phyloP scores from a whole-genome alignment of 1,140 invertebrate species.

The Diprion similis region DNA sequence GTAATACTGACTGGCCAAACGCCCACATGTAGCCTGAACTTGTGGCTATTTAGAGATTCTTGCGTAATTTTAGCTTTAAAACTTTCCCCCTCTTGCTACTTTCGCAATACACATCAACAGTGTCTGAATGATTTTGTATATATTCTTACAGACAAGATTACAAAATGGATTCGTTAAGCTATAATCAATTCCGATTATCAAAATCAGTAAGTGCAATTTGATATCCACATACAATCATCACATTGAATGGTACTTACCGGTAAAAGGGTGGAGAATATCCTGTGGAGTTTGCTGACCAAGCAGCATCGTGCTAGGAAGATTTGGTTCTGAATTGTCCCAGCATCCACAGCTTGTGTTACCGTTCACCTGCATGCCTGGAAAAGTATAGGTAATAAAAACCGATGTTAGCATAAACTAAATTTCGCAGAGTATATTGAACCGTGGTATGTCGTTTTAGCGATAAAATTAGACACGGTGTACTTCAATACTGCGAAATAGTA shows the following conservation, averaged over 20 bases:
- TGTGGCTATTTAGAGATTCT: constrained; percentile 40
- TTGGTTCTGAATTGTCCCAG: constrained; percentile 61
- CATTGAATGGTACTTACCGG: constrained; percentile 41
- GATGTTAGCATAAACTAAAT: neutral
- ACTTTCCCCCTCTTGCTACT: constrained; percentile 22
- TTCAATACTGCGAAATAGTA: no score
- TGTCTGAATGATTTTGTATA: no score
- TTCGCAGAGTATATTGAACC: no score
- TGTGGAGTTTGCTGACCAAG: constrained; percentile 58
- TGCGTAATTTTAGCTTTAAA: constrained; percentile 43
- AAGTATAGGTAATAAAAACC: constrained; percentile 20
- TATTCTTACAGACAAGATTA: no score
- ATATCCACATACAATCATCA: no score
- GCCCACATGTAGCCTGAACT: constrained; percentile 34
- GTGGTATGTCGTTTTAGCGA: no score
- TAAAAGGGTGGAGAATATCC: constrained; percentile 57
- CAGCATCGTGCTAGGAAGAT: constrained; percentile 56
- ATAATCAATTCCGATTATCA: no score
- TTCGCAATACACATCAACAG: neutral
- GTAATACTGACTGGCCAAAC: constrained; percentile 17
- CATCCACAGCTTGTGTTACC: constrained; percentile 59
- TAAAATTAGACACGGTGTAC: no score
- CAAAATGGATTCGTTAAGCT: no score
- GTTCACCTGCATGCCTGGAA: constrained; percentile 59
- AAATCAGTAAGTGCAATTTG: no score